Evolutionary conservation across 1,140 invertebrate genomes (phyloP), one percentile per base, ranked within the genome.

Genomic region (Zaprionus camerounensis): DNA sequence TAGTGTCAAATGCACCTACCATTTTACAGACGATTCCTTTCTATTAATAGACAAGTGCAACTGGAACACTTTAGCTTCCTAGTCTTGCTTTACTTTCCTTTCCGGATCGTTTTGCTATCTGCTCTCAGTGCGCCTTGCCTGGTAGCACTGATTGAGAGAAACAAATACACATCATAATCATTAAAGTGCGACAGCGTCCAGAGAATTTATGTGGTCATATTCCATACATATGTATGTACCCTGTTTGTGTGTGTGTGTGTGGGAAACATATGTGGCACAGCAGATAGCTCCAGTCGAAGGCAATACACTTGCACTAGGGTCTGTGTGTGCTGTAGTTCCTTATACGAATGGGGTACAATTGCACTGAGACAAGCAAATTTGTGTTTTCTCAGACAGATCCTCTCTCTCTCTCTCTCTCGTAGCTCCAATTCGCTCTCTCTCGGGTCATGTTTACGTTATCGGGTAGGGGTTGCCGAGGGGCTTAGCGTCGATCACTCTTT

Each of bases 221-320:
- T 67, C 44, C 15, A 69, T 61, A 2, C 57, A 17, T 31, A 24
- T 59, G 41, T 55, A 28, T 31, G 31, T 44, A 34, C 20, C 20
- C 20, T 22, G 20, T 20, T 20, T 62, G 38, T 70, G 57, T 56
- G 9, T 49, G 66, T 64, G 44, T 36, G 62, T 71, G 22, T 59
- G 41, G 68, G 68, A 69, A 88, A 87, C 84, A 88, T 88, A 74
- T 87, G 84, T 68, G 75, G 85, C 78, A 88, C 69, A 84, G 76
- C 78, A 81, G 81, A 88, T 77, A 78, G 81, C 70, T 65, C 36
- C 69, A 64, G 64, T 74, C 61, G 73, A 44, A 55, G 62, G 49
- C 44, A 61, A 68, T 68, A 83, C 36, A 80, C 31, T 34, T 38
- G 22, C 44, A 26, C 31, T 44, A 38, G 26, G 15, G 2, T 17